These are phyloP conservation scores for Diaperis boleti DNA, from an alignment of 2,888 invertebrate genomes.

Conservation along the genomic window DNA sequence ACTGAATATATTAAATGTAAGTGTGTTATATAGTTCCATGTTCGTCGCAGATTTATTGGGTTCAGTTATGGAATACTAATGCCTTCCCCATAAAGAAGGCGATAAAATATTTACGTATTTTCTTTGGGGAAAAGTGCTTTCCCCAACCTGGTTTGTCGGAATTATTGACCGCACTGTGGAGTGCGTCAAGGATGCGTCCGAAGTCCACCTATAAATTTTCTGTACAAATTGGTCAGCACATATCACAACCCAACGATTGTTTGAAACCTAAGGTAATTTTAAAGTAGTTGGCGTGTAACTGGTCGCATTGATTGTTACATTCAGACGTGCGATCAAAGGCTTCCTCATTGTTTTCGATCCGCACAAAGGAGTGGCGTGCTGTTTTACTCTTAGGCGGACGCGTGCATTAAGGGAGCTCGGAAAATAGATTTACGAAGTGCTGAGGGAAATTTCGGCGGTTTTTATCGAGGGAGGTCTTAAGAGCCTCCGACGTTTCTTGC, in stretches of 20 bases:
- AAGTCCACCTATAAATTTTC: slow-evolving; percentile 23
- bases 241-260: slow-evolving; percentile 28
- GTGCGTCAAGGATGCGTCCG: no score
- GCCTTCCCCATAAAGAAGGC: background rate
- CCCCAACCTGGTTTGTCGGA: slow-evolving; percentile 7
- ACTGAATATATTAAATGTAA: slow-evolving; percentile 45
- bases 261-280: slow-evolving; percentile 18
- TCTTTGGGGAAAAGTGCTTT: background rate
- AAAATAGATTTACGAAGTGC: slow-evolving; percentile 9
- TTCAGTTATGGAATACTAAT: slow-evolving; percentile 36
- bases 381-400: slow-evolving; percentile 9
- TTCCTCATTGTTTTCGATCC: slow-evolving; percentile 24
- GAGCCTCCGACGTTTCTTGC: no score
- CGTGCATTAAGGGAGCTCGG: slow-evolving; percentile 3
- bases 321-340: slow-evolving; percentile 26
- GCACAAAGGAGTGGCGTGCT: slow-evolving; percentile 30
- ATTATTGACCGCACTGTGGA: no score
- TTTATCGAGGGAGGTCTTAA: background rate
- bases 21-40: slow-evolving; percentile 42
- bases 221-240: slow-evolving; percentile 25
- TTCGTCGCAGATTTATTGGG: slow-evolving; percentile 40
- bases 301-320: slow-evolving; percentile 28
- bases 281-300: slow-evolving; percentile 15
- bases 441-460: background rate
- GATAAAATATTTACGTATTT: slow-evolving; percentile 24